These are phyloP conservation scores for Physella acuta DNA, from an alignment of 1,140 invertebrate species.

Conservation along the genomic window DNA sequence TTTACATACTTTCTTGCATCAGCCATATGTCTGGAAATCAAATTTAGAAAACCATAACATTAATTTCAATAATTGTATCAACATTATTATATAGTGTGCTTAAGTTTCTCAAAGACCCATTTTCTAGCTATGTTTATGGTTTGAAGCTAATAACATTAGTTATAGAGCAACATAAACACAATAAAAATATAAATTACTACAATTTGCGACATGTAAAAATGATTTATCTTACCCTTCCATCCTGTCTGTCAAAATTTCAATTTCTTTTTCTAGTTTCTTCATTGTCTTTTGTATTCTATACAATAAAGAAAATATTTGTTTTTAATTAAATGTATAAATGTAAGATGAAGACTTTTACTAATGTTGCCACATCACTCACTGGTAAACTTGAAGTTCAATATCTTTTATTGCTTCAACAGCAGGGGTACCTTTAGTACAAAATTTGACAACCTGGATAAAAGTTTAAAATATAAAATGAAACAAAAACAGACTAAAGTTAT, in stretches of 20 bases:
- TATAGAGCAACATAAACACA: too few relatives aligned
- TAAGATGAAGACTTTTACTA: neutral
- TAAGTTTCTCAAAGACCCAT: too few relatives aligned
- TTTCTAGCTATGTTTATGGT: too few relatives aligned
- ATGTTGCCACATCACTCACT: neutral
- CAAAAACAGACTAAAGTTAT: too few relatives aligned
- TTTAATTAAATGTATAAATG: neutral
- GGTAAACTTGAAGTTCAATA: conserved; percentile 1
- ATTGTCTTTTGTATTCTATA: conserved; percentile 39
- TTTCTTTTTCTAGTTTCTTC: conserved; percentile 31
- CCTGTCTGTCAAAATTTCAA: too few relatives aligned
- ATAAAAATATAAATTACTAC: too few relatives aligned
- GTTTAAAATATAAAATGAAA: too few relatives aligned
- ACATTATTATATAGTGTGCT: too few relatives aligned
- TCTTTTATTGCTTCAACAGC: neutral
- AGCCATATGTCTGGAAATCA: conserved; percentile 24
- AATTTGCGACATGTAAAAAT: too few relatives aligned
- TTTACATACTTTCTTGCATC: conserved; percentile 27
- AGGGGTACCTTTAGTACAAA: neutral
- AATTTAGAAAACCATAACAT: neutral
- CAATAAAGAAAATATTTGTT: conserved; percentile 3
- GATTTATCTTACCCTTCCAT: too few relatives aligned
- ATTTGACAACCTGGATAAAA: conserved; percentile 5
- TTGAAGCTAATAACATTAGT: too few relatives aligned
- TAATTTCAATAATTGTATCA: too few relatives aligned